Percentiles rank a stretch among this genome's conserved stretches.
These are phyloP conservation scores for Caenorhabditis auriculariae DNA, from an alignment of 2,888 invertebrate genomes.

Conservation along the genomic window DNA sequence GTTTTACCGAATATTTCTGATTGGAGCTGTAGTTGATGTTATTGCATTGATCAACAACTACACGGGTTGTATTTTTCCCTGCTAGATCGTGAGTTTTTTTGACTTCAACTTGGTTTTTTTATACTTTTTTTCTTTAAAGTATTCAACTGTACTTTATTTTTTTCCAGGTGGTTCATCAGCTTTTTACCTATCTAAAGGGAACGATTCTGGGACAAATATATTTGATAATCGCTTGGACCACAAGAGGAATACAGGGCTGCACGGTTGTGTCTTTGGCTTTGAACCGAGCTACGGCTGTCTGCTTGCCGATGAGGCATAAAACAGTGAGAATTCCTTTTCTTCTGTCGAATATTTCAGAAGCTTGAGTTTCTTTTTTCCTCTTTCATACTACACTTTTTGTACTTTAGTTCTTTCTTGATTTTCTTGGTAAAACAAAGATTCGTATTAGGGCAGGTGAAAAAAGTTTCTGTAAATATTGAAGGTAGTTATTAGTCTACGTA, in stretches of 20 bases:
- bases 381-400: too few species aligned
- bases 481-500: neutral
- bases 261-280: slow-evolving; percentile 31
- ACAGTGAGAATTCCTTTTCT: slow-evolving; percentile 17
- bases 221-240: slow-evolving; percentile 33
- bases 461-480: neutral
- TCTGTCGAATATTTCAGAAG: too few species aligned
- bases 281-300: slow-evolving; percentile 39
- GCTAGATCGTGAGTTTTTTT: slow-evolving; percentile 18
- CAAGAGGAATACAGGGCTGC: slow-evolving; percentile 32
- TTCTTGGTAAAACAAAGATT: neutral
- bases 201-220: slow-evolving; percentile 34
- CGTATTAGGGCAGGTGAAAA: neutral
- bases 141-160: neutral
- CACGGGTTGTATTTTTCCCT: slow-evolving; percentile 36
- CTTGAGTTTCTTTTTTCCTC: too few species aligned
- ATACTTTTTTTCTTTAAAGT: neutral
- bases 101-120: slow-evolving; percentile 1
- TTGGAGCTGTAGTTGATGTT: slow-evolving; percentile 32
- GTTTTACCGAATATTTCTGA: slow-evolving; percentile 39
- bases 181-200: too few species aligned
- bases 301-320: slow-evolving; percentile 35
- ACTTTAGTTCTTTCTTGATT: neutral
- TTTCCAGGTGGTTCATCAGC: slow-evolving; percentile 36
- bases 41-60: slow-evolving; percentile 35